Evolutionary conservation across 2,797 vertebrate genomes (phyloP).

Genomic region (Cottoperca gobio): DNA sequence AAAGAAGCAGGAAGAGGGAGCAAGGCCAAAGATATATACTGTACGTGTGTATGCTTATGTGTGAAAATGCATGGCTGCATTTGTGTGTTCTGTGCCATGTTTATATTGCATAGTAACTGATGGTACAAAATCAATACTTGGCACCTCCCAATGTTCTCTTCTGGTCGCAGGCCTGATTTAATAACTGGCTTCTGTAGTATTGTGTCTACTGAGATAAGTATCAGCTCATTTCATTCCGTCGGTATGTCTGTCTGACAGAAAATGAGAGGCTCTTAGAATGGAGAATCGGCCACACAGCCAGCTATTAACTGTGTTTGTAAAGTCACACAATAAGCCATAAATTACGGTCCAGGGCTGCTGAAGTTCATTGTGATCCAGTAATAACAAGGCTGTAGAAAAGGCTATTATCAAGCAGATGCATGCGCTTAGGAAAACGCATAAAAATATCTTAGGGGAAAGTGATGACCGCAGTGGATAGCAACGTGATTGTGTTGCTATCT

Average conservation of each 20-base stretch:
- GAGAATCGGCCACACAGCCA: slow-evolving; percentile 36
- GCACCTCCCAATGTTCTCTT: slow-evolving; percentile 37
- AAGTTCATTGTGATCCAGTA: slow-evolving; percentile 65
- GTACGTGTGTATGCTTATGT: neutral
- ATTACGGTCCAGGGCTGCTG: slow-evolving; percentile 57
- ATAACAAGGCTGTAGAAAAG: slow-evolving; percentile 64
- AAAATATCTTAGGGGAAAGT: slow-evolving; percentile 55
- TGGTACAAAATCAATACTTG: slow-evolving; percentile 47
- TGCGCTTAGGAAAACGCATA: slow-evolving; percentile 28
- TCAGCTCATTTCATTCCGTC: slow-evolving; percentile 42
- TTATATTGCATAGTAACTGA: slow-evolving; percentile 26
- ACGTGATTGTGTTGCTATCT: slow-evolving; percentile 18
- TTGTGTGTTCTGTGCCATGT: neutral
- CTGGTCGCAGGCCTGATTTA: slow-evolving; percentile 59
- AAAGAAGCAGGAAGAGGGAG: slow-evolving; percentile 63
- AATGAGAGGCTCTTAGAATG: slow-evolving; percentile 50
- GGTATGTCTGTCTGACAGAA: slow-evolving; percentile 43
- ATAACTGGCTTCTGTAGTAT: slow-evolving; percentile 64
- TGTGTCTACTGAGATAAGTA: slow-evolving; percentile 69
- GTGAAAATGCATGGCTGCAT: slow-evolving; percentile 14
- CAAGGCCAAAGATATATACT: slow-evolving; percentile 12
- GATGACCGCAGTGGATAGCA: slow-evolving; percentile 38
- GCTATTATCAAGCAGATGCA: slow-evolving; percentile 62
- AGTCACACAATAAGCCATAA: slow-evolving; percentile 63
- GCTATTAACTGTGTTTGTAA: slow-evolving; percentile 57